Evolutionary conservation across 2,797 vertebrate species (phyloP), one percentile per base, ranked within the genome.

Genomic region (Premnoplex brunnescens): DNA sequence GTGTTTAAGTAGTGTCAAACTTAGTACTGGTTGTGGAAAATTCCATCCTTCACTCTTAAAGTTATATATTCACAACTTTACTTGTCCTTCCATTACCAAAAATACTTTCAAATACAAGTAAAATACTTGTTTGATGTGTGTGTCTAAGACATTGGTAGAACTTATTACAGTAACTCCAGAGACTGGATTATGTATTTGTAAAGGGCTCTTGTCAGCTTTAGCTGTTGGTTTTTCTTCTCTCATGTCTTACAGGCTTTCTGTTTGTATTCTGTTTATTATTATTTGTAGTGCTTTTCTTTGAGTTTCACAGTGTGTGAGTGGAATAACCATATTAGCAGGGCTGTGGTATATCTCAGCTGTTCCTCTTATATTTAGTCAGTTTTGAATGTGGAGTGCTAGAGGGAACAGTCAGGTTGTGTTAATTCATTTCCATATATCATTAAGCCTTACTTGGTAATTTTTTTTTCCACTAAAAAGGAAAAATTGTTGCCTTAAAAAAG

Each of bases 291-390:
- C 17, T 94, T 89, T 63, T n/a, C 67, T 87, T 90, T 66, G 26
- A 21, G 9, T 60, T 67, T 85, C 24, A 4, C 22, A 26, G 13
- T 26, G 19, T 85, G 46, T 9, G 30, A 74, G 9, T 76, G 41
- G n/a, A 48, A 44, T 79, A 66, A 62, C 30, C 11, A 24, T 63
- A 17, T 34, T 68, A 54, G 39, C 48, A 60, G 30, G 28, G 17
- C 37, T 58, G 8, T 51, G n/a, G 21, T 39, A 39, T 39, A 64
- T 46, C 44, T 58, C 51, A 77, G 49, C 5, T 66, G 30, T 92
- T 96, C 7, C 27, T 91, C 24, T 93, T 92, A 83, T 23, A 81
- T 93, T 88, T 86, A 85, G 90, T 85, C 73, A 54, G 39, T 91
- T 94, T 89, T 93, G 41, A 86, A 85, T n/a, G 32, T 32, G 12